These are phyloP conservation scores for Stenodema calcarata DNA, from an alignment of 2,888 invertebrate species.

Conservation along the genomic window DNA sequence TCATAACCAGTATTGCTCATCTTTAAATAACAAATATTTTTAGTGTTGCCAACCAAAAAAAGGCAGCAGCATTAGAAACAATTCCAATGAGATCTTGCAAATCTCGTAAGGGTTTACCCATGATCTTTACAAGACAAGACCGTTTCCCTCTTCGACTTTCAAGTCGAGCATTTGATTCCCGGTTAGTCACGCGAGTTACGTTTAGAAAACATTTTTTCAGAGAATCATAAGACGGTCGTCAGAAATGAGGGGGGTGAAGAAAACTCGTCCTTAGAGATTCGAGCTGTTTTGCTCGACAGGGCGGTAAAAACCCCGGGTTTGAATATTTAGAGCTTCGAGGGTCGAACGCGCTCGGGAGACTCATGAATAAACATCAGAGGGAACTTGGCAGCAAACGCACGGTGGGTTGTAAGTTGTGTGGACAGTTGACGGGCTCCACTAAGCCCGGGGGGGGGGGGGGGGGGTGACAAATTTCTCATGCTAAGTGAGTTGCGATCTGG, in stretches of 20 bases:
- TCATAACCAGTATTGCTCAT: too few species aligned
- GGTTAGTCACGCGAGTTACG: too few species aligned
- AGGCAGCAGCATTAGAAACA: too few species aligned
- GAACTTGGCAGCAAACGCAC: constrained; percentile 21
- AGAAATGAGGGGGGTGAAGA: neutral
- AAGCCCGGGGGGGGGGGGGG: neutral
- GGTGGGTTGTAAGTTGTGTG: neutral
- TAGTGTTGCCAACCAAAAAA: too few species aligned
- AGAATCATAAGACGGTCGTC: neutral
- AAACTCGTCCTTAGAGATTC: neutral
- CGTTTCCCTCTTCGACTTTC: too few species aligned
- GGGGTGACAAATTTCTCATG: constrained; percentile 4
- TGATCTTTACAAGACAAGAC: too few species aligned
- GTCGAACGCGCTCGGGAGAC: neutral
- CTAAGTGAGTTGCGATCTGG: constrained; percentile 8
- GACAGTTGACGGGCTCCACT: neutral
- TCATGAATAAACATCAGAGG: constrained; percentile 34
- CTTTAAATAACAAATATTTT: too few species aligned
- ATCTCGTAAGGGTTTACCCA: too few species aligned
- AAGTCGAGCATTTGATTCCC: too few species aligned
- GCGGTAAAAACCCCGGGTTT: neutral
- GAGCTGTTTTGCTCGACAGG: neutral
- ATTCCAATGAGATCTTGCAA: too few species aligned
- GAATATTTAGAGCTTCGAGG: neutral
- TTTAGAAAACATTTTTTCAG: too few species aligned